Evolutionary conservation across 2,113 vertebrate species (phyloP).

Genomic region (Heloderma charlesbogerti): DNA sequence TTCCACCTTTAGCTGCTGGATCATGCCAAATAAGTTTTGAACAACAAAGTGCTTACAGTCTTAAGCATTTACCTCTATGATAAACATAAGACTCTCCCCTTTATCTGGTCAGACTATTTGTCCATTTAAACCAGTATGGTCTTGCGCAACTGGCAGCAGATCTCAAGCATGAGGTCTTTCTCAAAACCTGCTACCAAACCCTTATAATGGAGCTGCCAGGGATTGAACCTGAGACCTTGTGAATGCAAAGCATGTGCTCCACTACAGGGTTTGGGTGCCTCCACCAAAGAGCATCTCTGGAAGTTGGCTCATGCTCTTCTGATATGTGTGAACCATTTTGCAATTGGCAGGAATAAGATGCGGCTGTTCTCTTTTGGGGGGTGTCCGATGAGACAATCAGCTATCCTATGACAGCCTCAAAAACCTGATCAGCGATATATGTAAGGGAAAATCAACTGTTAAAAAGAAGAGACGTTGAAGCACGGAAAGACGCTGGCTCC

Average conservation of each 20-base stretch:
- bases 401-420: not conserved
- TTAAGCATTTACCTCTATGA: not conserved
- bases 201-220: not conserved
- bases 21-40: not conserved
- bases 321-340: rapidly evolving
- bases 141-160: not conserved
- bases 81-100: not conserved
- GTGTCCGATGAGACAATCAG: too few relatives aligned
- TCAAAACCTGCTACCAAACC: not conserved
- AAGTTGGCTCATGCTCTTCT: not conserved
- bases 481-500: conserved; percentile 4
- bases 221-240: not conserved
- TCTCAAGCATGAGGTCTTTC: not conserved
- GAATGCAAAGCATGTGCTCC: not conserved
- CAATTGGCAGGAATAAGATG: not conserved
- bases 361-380: not conserved
- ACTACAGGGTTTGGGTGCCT: not conserved
- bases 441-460: not conserved
- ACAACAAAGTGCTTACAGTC: not conserved
- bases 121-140: not conserved
- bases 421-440: too few relatives aligned
- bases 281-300: not conserved
- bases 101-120: not conserved
- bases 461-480: conserved; percentile 3
- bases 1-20: not conserved